Percentiles rank a stretch among this genome's conserved stretches.
These are phyloP conservation scores for Pseudopleuronectes americanus DNA, from an alignment of 2,797 vertebrate genomes.

Conservation along the genomic window DNA sequence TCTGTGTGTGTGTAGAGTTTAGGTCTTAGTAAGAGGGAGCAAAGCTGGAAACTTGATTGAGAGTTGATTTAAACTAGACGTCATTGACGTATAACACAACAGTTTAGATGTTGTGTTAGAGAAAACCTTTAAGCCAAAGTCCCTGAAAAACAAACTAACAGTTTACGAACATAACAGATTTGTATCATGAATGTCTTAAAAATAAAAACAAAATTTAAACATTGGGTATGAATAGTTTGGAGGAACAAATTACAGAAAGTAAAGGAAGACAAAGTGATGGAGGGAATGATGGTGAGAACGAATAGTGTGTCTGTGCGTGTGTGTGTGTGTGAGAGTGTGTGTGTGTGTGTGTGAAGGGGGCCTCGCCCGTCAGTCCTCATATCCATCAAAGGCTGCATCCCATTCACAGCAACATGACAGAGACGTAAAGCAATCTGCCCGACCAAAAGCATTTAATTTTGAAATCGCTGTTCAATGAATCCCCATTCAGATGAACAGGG, in stretches of 20 bases:
- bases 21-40: background rate
- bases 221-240: background rate
- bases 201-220: slow-evolving; percentile 15
- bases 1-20: background rate
- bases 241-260: slow-evolving; percentile 60
- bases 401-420: slow-evolving; percentile 94
- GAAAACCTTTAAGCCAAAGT: no score
- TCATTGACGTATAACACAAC: background rate
- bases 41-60: slow-evolving; percentile 37
- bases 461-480: slow-evolving; percentile 95
- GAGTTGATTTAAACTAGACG: slow-evolving; percentile 20
- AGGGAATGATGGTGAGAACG: slow-evolving; percentile 37
- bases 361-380: slow-evolving; percentile 92
- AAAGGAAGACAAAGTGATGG: slow-evolving; percentile 54
- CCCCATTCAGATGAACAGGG: slow-evolving; percentile 91
- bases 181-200: background rate
- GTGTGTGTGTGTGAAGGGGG: background rate
- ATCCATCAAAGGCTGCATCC: slow-evolving; percentile 90
- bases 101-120: no score
- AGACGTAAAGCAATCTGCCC: slow-evolving; percentile 96
- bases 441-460: slow-evolving; percentile 97
- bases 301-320: slow-evolving; percentile 12
- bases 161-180: no score
- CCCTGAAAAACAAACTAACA: no score
- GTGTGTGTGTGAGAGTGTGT: background rate